Percentiles rank a stretch among this genome's conserved stretches.
phyloP scores from a whole-genome alignment of 2,113 vertebrate species.

The Etheostoma cragini region DNA sequence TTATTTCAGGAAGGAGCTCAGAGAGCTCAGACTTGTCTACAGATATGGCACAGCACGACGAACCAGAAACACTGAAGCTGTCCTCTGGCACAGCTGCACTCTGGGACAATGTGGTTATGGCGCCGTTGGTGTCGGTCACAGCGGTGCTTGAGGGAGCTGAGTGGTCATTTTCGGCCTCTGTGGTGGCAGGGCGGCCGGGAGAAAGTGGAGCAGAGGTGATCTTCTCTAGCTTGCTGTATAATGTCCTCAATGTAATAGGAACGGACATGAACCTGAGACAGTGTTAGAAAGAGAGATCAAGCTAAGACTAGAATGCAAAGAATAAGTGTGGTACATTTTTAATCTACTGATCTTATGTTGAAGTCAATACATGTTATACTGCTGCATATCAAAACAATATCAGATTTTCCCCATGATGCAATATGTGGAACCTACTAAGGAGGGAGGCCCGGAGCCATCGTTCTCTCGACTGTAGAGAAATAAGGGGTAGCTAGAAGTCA shows the following conservation, averaged over 20 bases:
- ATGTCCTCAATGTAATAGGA: constrained; percentile 84
- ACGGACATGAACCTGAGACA: constrained; percentile 86
- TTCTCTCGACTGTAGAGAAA: background rate
- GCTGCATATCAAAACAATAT: background rate
- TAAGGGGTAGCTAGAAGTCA: background rate
- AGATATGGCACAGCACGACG: constrained; percentile 51
- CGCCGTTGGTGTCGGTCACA: constrained; percentile 24
- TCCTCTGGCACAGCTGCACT: constrained; percentile 52
- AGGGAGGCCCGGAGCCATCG: background rate
- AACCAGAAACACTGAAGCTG: background rate
- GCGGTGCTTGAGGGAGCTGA: constrained; percentile 1
- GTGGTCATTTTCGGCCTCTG: constrained; percentile 33
- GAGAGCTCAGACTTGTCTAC: constrained; percentile 50
- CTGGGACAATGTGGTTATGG: constrained; percentile 19
- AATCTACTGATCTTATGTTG: background rate
- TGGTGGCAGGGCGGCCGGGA: background rate
- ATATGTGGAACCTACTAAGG: background rate
- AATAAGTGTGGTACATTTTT: too few relatives aligned
- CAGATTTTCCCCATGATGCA: background rate
- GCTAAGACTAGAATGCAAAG: background rate
- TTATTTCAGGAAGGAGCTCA: constrained; percentile 57
- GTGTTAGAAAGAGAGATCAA: background rate
- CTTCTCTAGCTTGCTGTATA: constrained; percentile 75
- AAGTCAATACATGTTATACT: background rate
- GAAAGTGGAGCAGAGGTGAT: constrained; percentile 4